Percentiles rank a stretch among this genome's conserved stretches.
Evolutionary conservation across 2,113 vertebrate genomes (phyloP).

Genomic region (Callionymus lyra): DNA sequence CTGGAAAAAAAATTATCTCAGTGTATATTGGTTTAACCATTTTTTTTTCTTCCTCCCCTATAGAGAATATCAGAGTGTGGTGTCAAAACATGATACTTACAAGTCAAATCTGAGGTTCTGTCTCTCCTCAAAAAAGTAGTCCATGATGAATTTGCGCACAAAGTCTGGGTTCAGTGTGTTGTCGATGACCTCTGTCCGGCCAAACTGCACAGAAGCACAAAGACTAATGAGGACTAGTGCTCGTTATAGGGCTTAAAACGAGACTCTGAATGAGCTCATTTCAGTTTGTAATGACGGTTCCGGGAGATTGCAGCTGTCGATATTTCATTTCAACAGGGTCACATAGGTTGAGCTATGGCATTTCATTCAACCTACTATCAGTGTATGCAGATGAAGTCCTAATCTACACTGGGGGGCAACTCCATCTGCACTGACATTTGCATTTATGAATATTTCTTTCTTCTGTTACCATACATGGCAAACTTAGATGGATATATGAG

Average conservation of each 20-base stretch:
- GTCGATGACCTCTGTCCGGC: slow-evolving; percentile 96
- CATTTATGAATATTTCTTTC: slow-evolving; percentile 39
- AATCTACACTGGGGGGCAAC: slow-evolving; percentile 20
- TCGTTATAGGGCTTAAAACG: no score
- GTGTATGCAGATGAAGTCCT: slow-evolving; percentile 26
- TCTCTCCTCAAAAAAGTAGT: slow-evolving; percentile 97
- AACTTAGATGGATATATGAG: neutral
- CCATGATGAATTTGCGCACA: slow-evolving; percentile 95
- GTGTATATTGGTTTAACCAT: no score
- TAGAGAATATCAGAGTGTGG: no score
- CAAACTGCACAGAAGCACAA: slow-evolving; percentile 71
- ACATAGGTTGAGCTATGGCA: slow-evolving; percentile 28
- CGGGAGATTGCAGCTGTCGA: slow-evolving; percentile 14
- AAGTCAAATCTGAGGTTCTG: slow-evolving; percentile 95
- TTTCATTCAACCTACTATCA: slow-evolving; percentile 36
- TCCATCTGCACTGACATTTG: slow-evolving; percentile 32
- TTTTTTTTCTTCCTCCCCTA: no score
- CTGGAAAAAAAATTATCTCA: no score
- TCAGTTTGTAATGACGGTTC: no score
- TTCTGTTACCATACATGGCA: neutral
- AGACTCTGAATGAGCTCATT: no score
- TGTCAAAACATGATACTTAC: slow-evolving; percentile 68
- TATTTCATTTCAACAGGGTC: slow-evolving; percentile 36
- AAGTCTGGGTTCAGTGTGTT: slow-evolving; percentile 98
- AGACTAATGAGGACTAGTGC: neutral